phyloP scores from a whole-genome alignment of 1,140 invertebrate genomes.

The Apis cerana region DNA sequence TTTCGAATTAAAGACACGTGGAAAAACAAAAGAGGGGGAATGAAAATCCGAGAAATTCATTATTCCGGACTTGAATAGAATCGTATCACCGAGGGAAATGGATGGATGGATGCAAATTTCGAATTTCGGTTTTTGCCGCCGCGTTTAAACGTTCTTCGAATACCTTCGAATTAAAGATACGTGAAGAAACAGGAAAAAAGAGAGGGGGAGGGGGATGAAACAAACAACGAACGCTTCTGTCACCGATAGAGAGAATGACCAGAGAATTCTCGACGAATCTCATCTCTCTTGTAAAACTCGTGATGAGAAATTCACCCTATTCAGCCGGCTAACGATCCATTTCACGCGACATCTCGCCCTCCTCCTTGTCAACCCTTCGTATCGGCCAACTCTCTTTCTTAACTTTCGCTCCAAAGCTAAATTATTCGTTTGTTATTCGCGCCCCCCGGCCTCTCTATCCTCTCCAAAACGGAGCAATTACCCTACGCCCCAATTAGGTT shows the following conservation, averaged over 20 bases:
- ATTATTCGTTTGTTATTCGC: slow-evolving; percentile 1
- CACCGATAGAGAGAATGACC: too few species aligned
- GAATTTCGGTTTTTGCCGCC: neutral
- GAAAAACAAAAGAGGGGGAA: too few species aligned
- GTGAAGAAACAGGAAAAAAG: neutral
- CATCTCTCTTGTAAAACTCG: too few species aligned
- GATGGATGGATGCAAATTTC: neutral
- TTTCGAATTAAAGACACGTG: neutral
- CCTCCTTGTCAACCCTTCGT: neutral
- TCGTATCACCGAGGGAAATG: neutral
- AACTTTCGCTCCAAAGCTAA: slow-evolving; percentile 21
- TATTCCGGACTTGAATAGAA: neutral
- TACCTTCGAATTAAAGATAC: too few species aligned
- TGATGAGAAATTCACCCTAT: neutral
- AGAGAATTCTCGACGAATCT: neutral
- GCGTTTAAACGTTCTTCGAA: too few species aligned
- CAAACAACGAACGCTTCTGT: neutral
- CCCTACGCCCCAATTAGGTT: slow-evolving; percentile 78
- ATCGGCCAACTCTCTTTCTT: slow-evolving; percentile 37
- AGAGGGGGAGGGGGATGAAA: too few species aligned
- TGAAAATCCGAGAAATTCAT: neutral
- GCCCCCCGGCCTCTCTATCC: neutral
- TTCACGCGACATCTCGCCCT: neutral
- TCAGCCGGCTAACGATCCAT: slow-evolving; percentile 17
- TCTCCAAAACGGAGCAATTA: slow-evolving; percentile 63